A percentile compares a stretch with the other conserved stretches of the same genome.
Evolutionary conservation across 2,797 vertebrate genomes (phyloP).

Genomic region (Myotis findleyi): DNA sequence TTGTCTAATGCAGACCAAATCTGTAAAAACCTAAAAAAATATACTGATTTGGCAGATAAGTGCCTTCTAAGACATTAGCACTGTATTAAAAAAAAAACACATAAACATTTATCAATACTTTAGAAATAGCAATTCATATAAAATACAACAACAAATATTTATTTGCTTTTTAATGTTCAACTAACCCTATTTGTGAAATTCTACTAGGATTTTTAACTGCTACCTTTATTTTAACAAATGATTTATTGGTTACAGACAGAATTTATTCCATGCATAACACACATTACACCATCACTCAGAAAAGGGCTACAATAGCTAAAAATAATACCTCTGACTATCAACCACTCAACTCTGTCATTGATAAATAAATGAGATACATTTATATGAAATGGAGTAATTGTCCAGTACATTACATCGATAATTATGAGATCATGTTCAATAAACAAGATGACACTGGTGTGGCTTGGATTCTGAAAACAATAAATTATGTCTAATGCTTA

Average conservation of each 20-base stretch:
- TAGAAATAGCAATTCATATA: neutral
- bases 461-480: slow-evolving; percentile 57
- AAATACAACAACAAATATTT: neutral
- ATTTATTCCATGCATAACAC: slow-evolving; percentile 71
- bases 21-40: slow-evolving; percentile 7
- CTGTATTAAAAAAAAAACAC: neutral
- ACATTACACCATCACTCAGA: slow-evolving; percentile 62
- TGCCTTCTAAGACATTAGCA: too few relatives aligned
- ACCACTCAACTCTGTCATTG: slow-evolving; percentile 27
- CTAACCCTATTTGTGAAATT: slow-evolving; percentile 35
- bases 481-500: slow-evolving; percentile 64
- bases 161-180: neutral
- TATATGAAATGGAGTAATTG: slow-evolving; percentile 76
- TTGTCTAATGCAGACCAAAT: neutral
- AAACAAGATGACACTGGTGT: slow-evolving; percentile 32
- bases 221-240: slow-evolving; percentile 74
- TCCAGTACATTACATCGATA: slow-evolving; percentile 61
- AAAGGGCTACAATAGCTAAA: slow-evolving; percentile 66
- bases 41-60: neutral
- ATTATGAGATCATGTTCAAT: slow-evolving; percentile 78
- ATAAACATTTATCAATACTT: slow-evolving; percentile 21
- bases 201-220: slow-evolving; percentile 55
- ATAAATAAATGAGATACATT: slow-evolving; percentile 73
- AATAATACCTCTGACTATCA: slow-evolving; percentile 54
- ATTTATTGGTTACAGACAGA: slow-evolving; percentile 75